Evolutionary conservation across 2,797 vertebrate genomes (phyloP), one percentile per base, ranked within the genome.

Genomic region (Iguana delicatissima): DNA sequence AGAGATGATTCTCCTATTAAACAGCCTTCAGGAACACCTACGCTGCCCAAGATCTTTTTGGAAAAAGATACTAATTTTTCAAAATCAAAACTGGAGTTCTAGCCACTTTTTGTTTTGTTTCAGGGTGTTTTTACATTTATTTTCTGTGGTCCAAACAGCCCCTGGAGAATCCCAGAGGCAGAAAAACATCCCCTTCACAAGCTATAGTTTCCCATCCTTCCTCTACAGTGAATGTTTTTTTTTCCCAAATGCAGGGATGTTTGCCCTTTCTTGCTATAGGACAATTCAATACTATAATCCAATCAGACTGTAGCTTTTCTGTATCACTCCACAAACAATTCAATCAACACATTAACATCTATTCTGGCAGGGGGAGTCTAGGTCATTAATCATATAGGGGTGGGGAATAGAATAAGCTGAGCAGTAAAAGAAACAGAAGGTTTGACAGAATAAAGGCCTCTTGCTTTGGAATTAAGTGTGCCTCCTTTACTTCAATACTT

Each of bases 361-460:
- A 0, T 22, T 80, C 85, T 46, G 46, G 22, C 5, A 50, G 80
- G 67, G 35, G 24, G 16, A n/a, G 0, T 10, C 13, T 55, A 82
- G 82, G 72, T 55, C 81, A 38, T 87, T 84, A 82, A 50, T 90
- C 72, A 50, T 24, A 13, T 0, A 32, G 24, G 64, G 22, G 8
- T 0, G n/a, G 0, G 55, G 6, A 0, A 1, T 26, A 29, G 0
- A 16, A 18, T 16, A 79, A 57, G 10, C 0, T 20, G 6, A 52
- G 32, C 26, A 6, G 83, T 42, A 86, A 84, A 89, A 87, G 20
- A 16, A 89, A 2, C 0, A 50, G 80, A 74, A 57, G 20, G 29
- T 74, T 91, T 91, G 89, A 93, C 88, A 95, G 74, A 77, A 52
- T 91, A 90, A 95, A 95, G 93, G 82, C 69, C 85, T 59, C 7